Evolutionary conservation across 2,113 vertebrate genomes (phyloP), one percentile per base, ranked within the genome.

Genomic region (Zingel zingel): DNA sequence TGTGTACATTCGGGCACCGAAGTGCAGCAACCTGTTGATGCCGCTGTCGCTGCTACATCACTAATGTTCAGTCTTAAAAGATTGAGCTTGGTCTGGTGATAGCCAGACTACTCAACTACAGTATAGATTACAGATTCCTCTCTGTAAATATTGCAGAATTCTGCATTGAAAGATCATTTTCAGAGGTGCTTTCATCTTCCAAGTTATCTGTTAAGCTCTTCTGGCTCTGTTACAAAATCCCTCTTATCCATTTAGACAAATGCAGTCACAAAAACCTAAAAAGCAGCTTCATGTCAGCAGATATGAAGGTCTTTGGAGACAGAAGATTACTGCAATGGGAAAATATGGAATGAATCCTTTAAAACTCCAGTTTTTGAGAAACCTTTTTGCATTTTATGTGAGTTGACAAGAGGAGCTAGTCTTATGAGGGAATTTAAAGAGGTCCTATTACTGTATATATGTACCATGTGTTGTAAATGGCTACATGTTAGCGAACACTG

Each of bases 231-330:
- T 59, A 77, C 75, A 83, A 83, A 81, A 75, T 63, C 36, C 23
- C 70, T 85, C 56, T 79, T 68, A 59, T 74, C 69, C 74, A 79
- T 67, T 85, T 80, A 62, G 63, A 50, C 59, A 74, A 78, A 84
- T 70, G 33, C 27, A 57, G 27, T 57, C 66, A 43, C 43, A 73
- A 48, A 82, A 70, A 66, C 3, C 23, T 62, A 47, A 39, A 69
- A 47, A 74, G 57, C 56, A 30, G 68, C 33, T 63, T 75, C 30
- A 79, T 77, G 74, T 61, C 67, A 74, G 43, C 53, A 75, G 53
- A 74, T 68, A 43, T 9, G 14, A 47, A 11, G 21, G 11, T 62
- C 65, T 81, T 59, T 16, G n/a, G 1, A 69, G 54, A 66, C n/a
- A 67, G 15, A 53, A 47, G 57, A 66, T 64, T 18, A 30, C 1